These are phyloP conservation scores for Silurus glanis DNA, from an alignment of 2,113 vertebrate species.

Conservation along the genomic window DNA sequence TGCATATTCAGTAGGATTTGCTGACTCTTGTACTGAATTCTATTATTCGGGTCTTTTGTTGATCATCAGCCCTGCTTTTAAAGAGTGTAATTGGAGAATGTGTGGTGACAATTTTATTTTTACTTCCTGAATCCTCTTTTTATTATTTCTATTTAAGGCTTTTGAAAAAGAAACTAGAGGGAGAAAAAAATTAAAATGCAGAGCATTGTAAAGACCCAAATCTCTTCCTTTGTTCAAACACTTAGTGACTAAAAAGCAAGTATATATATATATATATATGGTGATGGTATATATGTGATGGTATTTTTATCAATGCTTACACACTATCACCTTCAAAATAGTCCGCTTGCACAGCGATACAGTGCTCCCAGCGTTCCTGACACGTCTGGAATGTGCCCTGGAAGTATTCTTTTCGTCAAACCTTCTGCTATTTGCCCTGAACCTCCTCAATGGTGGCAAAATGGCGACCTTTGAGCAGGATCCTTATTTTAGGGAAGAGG, in stretches of 20 bases:
- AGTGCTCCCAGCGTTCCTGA: too few species aligned
- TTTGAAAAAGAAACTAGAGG: conserved; percentile 1
- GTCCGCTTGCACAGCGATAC: too few species aligned
- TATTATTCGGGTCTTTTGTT: conserved; percentile 17
- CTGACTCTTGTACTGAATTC: conserved; percentile 1
- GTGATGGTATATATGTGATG: too few species aligned
- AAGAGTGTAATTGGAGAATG: conserved; percentile 1
- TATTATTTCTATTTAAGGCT: too few species aligned
- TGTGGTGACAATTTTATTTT: neutral
- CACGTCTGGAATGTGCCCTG: too few species aligned
- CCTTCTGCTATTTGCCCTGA: too few species aligned
- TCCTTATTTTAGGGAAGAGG: too few species aligned
- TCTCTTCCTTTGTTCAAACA: neutral
- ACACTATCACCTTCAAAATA: too few species aligned
- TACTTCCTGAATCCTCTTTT: neutral
- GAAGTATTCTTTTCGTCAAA: too few species aligned
- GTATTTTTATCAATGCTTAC: too few species aligned
- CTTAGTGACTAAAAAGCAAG: neutral
- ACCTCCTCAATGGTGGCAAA: too few species aligned
- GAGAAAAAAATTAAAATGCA: neutral
- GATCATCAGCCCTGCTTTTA: conserved; percentile 18
- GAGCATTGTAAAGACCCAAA: neutral
- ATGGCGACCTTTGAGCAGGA: too few species aligned
- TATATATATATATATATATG: neutral
- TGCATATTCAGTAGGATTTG: conserved; percentile 20